These are phyloP conservation scores for Cyclargus thomasi DNA, from an alignment of 1,140 invertebrate genomes.

Conservation along the genomic window DNA sequence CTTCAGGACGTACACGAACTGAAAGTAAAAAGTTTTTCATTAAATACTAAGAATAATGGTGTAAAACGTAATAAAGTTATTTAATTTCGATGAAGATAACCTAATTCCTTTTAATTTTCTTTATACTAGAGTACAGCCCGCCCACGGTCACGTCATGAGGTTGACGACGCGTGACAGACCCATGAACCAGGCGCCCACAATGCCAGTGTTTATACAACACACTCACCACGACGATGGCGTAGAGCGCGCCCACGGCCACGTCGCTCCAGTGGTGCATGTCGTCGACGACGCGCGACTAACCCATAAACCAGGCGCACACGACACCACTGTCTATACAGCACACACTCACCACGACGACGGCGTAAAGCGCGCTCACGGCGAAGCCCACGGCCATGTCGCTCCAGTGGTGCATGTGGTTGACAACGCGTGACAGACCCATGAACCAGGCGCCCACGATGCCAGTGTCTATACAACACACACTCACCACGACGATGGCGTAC, in stretches of 20 bases:
- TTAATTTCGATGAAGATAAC: no score
- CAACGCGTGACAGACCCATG: constrained; percentile 88
- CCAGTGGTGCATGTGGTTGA: constrained; percentile 98
- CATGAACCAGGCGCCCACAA: constrained; percentile 86
- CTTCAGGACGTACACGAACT: constrained; percentile 56
- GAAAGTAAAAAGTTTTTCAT: constrained; percentile 27
- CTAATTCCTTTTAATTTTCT: no score
- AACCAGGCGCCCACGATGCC: constrained; percentile 84
- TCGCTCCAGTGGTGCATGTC: constrained; percentile 97
- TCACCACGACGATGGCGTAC: constrained; percentile 42
- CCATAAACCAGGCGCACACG: constrained; percentile 85
- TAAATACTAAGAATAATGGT: not conserved
- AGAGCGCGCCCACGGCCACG: constrained; percentile 75
- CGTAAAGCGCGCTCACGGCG: constrained; percentile 68
- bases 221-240: constrained; percentile 40
- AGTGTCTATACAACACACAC: constrained; percentile 81
- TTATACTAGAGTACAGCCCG: constrained; percentile 50
- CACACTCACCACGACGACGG: constrained; percentile 53
- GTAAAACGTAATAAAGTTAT: no score
- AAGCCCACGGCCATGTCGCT: constrained; percentile 81
- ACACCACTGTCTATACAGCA: constrained; percentile 84
- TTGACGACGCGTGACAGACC: constrained; percentile 91
- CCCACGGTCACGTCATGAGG: constrained; percentile 85
- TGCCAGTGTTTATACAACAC: constrained; percentile 82
- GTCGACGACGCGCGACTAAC: constrained; percentile 90